Evolutionary conservation across 2,113 vertebrate genomes (phyloP).

Genomic region (Cinclus mexicanus): DNA sequence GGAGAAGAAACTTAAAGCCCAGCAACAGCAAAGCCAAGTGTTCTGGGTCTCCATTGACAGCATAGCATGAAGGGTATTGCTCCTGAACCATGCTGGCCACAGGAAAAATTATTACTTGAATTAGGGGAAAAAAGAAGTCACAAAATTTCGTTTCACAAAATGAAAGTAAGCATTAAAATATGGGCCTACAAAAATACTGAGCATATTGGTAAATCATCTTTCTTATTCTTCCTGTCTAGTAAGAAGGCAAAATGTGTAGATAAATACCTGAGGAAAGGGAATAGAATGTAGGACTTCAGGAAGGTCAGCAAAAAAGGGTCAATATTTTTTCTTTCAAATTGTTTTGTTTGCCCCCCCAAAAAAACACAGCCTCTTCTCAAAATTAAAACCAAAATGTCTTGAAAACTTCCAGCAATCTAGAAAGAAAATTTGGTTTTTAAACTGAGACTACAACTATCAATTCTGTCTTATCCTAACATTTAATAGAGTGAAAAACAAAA

Average conservation of each 20-base stretch:
- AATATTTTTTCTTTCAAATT: neutral
- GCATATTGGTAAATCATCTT: neutral
- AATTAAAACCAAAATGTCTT: neutral
- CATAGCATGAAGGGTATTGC: neutral
- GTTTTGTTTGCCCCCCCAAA: neutral
- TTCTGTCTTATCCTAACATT: neutral
- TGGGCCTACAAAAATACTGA: neutral
- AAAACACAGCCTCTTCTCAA: neutral
- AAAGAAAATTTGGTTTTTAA: neutral
- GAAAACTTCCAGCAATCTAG: neutral
- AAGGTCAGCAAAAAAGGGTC: neutral
- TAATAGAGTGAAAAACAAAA: neutral
- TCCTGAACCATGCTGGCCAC: neutral
- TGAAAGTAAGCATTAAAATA: neutral
- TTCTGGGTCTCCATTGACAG: neutral
- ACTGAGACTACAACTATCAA: neutral
- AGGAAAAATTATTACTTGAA: neutral
- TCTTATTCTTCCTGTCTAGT: neutral
- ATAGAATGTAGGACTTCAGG: neutral
- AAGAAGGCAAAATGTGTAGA: neutral
- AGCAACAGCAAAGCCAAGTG: neutral
- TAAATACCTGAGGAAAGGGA: neutral
- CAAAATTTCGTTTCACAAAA: neutral
- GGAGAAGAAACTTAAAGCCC: neutral
- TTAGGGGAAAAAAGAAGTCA: neutral